Base-by-base conservation (phyloP, 2,888 invertebrate species). In the Drosophila limbata region DNA sequence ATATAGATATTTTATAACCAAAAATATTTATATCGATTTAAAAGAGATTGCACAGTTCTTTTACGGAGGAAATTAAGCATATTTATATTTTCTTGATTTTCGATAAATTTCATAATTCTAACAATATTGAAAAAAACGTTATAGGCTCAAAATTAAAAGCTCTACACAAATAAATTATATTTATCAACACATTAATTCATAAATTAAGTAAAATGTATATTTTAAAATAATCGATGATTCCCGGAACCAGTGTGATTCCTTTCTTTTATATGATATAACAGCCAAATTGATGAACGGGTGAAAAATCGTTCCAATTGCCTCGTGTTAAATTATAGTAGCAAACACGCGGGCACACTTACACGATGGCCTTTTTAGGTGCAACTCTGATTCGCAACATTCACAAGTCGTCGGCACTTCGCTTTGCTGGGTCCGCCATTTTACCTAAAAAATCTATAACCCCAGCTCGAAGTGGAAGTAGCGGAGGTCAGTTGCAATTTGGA, bases 401-500 rank as follows among this genome's bases (percentile, higher is more conserved):
- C 77, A 79, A 73, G 73, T 79, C 88, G 76, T 73, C 80, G 76
- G 77, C 83, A 75, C 60, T 83, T 82, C 81, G 77, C 57, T 68
- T 77, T 67, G 71, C 70, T 48, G 73, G 63, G 69, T 77, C 83
- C 88, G 89, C 90, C 90, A 91, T 91, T 81, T 90, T 91, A 81
- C 61, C 75, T 72, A 79, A 73, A 75, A 91, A 88, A 82, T 87
- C 84, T 79, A 86, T 81, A 88, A 85, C 81, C 77, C 86, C 62
- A 88, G 80, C 83, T 83, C 76, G 78, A 69, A 76, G 47, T 62
- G 78, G 33, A 59, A 75, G 72, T 51, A 73, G 42, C 74, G 50
- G 70, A 70, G 74, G 79, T 92, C 93, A 93, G 92, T 93, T 93
- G 88, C 92, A 91, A 87, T 93, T 93, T 90, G 90, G 91, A 89